Conservation (phyloP, 2,888 invertebrate genomes). For the Steinernema hermaphroditum region DNA sequence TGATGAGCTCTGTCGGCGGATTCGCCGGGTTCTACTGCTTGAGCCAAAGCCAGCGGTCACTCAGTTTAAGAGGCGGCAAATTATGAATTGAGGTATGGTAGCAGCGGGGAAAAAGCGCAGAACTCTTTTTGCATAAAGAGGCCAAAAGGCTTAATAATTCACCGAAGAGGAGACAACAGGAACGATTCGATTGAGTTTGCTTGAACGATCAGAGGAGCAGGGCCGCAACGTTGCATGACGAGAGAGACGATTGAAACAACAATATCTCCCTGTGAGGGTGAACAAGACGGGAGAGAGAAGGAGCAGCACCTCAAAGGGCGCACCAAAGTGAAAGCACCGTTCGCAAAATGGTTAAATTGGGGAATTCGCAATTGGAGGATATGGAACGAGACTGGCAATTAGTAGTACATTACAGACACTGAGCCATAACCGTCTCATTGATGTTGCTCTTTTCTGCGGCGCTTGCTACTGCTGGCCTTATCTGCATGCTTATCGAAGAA, state of each 20-base stretch:
- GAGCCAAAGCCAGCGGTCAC: background rate
- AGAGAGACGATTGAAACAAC: background rate
- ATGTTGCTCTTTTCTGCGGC: constrained; percentile 28
- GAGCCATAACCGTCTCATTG: background rate
- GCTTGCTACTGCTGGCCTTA: constrained; percentile 26
- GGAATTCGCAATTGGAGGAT: background rate
- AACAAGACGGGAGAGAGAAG: background rate
- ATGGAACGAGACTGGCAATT: constrained; percentile 10
- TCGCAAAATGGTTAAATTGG: background rate
- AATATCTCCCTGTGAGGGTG: constrained; percentile 3
- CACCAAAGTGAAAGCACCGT: background rate
- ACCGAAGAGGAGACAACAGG: background rate
- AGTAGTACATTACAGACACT: constrained; percentile 23
- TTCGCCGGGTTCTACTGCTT: background rate
- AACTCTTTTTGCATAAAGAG: background rate
- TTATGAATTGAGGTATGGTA: background rate
- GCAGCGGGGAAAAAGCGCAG: background rate
- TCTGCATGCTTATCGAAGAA: constrained; percentile 27
- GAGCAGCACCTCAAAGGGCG: background rate
- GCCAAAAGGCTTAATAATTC: constrained; percentile 16
- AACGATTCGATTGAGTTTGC: constrained; percentile 18
- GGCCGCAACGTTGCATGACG: constrained; percentile 16
- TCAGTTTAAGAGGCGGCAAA: background rate
- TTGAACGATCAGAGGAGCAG: background rate
- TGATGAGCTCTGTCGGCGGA: constrained; percentile 25